Evolutionary conservation across 2,888 invertebrate species (phyloP), one percentile per base, ranked within the genome.

Genomic region (Neoitamus cyanurus): DNA sequence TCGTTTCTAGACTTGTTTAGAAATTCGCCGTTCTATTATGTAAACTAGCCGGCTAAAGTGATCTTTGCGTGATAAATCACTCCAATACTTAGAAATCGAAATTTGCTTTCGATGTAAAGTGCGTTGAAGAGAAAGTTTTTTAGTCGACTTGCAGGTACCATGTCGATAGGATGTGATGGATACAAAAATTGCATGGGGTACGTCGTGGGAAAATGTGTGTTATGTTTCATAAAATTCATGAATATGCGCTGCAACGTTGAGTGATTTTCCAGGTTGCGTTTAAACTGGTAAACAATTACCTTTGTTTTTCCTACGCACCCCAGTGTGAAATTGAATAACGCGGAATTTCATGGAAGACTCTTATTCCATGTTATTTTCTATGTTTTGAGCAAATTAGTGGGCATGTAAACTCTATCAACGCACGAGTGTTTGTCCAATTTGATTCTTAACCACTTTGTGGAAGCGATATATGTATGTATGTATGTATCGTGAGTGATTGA

Each of bases 111-210:
- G 73, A 20, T 73, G 73, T 20, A 36, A 73, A 73, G 9, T 73
- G 73, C 73, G 73, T 73, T 34, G 58, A 20, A 36, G 73, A 73
- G 73, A 73, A 73, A 73, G 73, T 73, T 31, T 72, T 28, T 48
- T 20, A 5, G 15, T n/a, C 37, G n/a, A 42, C 42, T n/a, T 58
- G 58, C 58, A 58, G 15, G 58, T 58, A 25, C 9, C 58, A 58
- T 58, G 58, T 58, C 58, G 58, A 58, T 31, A 31, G 31, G 31
- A 31, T 31, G 5, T 31, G 31, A 31, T 31, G 31, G 31, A 31
- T 48, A 48, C 2, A 48, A 48, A 48, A 48, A 3, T 48, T 4
- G 20, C 3, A 3, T 15, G 7, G 48, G 7, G 20, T 58, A 20
- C 20, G 58, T 58, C 58, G 58, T 58, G 58, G 58, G 58, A 58